phyloP scores from a whole-genome alignment of 2,888 invertebrate species.

The Neelides folsomi region DNA sequence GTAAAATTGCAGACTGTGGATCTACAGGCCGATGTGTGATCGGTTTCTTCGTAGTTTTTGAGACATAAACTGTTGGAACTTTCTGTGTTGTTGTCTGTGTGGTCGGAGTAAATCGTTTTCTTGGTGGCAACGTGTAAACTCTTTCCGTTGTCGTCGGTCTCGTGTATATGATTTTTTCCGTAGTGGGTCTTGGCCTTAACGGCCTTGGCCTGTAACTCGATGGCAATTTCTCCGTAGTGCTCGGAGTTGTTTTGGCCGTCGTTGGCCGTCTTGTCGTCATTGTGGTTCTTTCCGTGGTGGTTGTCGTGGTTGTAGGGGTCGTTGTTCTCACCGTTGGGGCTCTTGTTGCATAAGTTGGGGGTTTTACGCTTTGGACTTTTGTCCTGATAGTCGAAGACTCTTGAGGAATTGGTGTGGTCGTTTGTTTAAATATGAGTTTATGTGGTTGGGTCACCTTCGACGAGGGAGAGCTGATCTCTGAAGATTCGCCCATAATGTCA shows the following conservation, averaged over 20 bases:
- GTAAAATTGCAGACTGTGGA: slow-evolving; percentile 34
- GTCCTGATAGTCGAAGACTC: slow-evolving; percentile 15
- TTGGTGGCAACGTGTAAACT: slow-evolving; percentile 27
- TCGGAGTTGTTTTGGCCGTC: slow-evolving; percentile 35
- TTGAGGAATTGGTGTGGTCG: slow-evolving; percentile 10
- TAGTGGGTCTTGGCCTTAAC: slow-evolving; percentile 19
- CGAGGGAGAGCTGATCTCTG: slow-evolving; percentile 8
- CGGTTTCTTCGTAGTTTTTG: slow-evolving; percentile 40
- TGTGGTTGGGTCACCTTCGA: slow-evolving; percentile 5
- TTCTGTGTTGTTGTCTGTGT: slow-evolving; percentile 39
- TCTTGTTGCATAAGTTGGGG: slow-evolving; percentile 16
- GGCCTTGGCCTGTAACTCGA: slow-evolving; percentile 28
- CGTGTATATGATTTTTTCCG: slow-evolving; percentile 17
- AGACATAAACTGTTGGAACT: slow-evolving; percentile 32
- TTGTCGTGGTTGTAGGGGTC: slow-evolving; percentile 15
- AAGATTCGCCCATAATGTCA: slow-evolving; percentile 13
- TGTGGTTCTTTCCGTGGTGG: slow-evolving; percentile 16
- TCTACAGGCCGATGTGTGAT: slow-evolving; percentile 34
- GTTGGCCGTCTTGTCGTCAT: slow-evolving; percentile 16
- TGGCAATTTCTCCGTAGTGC: slow-evolving; percentile 34
- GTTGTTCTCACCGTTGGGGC: slow-evolving; percentile 12
- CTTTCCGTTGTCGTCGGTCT: slow-evolving; percentile 31
- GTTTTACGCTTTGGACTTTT: slow-evolving; percentile 8
- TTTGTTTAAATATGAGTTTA: slow-evolving; percentile 6
- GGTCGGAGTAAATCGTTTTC: slow-evolving; percentile 29